Base-by-base conservation (phyloP, 2,888 invertebrate genomes). In the Cyaniris semiargus region DNA sequence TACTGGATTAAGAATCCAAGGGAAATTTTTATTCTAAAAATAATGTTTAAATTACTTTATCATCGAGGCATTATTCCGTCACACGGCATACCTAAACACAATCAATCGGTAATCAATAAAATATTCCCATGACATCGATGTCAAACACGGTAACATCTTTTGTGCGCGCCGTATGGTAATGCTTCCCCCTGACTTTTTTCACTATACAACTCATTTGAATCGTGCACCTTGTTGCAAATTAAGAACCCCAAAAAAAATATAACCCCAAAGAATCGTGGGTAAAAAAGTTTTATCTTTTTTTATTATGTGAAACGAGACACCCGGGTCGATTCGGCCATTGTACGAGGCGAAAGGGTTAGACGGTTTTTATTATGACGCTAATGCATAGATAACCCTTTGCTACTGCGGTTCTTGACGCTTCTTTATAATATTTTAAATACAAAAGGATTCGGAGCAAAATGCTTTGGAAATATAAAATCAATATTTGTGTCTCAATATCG, bases 201-300 rank as follows among this genome's bases (percentile, higher is more conserved):
- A 85, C 87, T 89, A 90, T 88, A 86, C 88, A 91, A 89, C 91
- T 90, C 89, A 93, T 93, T 92, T 90, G 88, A 91, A 92, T 91
- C 89, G 91, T 94, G 93, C 93, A 94, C 94, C 94, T 94, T 93
- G 94, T 93, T 92, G 93, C 94, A 93, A 94, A 94, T 94, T 93
- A 93, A 91, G 90, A 92, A 89, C 87, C 85, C 85, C 78, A 85
- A 83, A 92, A 92, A 92, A 92, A 92, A 89, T 83, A 88, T 91
- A 89, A 92, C 93, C 94, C 93, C 87, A 90, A 91, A 91, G 89
- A 86, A 84, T 87, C 93, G 93, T 93, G 93, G 91, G 93, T 93
- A 93, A 92, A 92, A 91, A 89, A 84, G 85, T 90, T 91, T 91
- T 92, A 90, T 91, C 90, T 87, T 88, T 90, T 90, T 90, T 84